These are phyloP conservation scores for Phacellophora camtschatica DNA, from an alignment of 30 jellyfish, hydroid and myxozoan genomes.

Conservation along the genomic window DNA sequence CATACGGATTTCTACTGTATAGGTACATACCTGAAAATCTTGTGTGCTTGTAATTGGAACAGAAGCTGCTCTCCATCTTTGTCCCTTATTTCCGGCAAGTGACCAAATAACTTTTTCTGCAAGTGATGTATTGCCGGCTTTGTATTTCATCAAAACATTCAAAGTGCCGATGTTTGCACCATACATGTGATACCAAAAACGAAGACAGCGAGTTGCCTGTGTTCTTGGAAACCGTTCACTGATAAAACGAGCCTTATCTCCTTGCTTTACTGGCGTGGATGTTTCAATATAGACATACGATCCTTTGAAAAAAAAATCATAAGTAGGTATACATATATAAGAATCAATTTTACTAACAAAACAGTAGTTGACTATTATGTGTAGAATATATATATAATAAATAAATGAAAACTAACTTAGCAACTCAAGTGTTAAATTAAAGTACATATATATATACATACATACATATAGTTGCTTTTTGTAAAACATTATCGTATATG, in stretches of 20 bases:
- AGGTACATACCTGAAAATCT: constrained; percentile 66
- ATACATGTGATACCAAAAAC: constrained; percentile 94
- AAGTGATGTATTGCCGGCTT: constrained; percentile 68
- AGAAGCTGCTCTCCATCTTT: constrained; percentile 69
- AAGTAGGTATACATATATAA: no score
- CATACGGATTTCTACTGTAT: no score
- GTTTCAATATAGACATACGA: constrained; percentile 78
- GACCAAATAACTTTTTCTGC: constrained; percentile 87
- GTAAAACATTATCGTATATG: no score
- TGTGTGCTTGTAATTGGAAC: constrained; percentile 72
- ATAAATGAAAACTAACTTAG: no score
- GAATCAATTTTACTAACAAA: no score
- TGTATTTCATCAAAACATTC: constrained; percentile 72
- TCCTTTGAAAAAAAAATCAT: no score
- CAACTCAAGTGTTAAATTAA: no score
- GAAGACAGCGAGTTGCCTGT: constrained; percentile 49
- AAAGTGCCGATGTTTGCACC: constrained; percentile 82
- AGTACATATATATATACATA: no score
- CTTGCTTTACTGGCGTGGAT: constrained; percentile 74
- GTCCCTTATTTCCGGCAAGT: constrained; percentile 86
- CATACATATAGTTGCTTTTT: no score
- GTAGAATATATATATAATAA: no score
- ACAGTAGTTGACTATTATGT: no score
- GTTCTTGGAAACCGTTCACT: constrained; percentile 65
- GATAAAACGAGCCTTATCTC: constrained; percentile 83